Base-by-base conservation (phyloP, 2,888 invertebrate genomes). In the Phaonia tiefii region DNA sequence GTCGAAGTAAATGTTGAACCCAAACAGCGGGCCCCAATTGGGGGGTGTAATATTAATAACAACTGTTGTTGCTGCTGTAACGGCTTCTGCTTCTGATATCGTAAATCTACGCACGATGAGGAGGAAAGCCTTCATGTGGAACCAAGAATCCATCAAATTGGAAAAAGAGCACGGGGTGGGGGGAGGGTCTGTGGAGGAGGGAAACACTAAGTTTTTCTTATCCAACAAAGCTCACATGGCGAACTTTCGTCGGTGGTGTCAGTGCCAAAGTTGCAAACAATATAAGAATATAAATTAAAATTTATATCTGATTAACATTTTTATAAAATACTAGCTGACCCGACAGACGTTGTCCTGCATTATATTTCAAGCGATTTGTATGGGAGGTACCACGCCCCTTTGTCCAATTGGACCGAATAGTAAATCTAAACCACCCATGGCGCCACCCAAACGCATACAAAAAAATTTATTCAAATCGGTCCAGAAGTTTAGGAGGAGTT, bases 21-120 rank as follows among this genome's bases (percentile, higher is more conserved):
- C 37, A 66, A 63, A 71, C 77, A 66, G 66, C 75, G 71, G 66
- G 58, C 58, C 80, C 31, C 71, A 66, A 60, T 31, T 72, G 77
- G 77, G 75, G 77, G 75, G 71, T 78, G 81, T 78, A 75, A 78
- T 70, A 81, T 81, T 78, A 78, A 72, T 46, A 75, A 71, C 78
- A 67, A 78, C 80, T 81, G 75, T 67, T 76, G 75, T 60, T 77
- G 60, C 66, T 75, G 69, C 20, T 75, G 66, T 46, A 60, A 60
- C 60, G 60, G 77, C 75, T 81, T 78, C 81, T 75, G 81, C 71
- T 75, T 66, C 75, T 39, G 39, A 31, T 2, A 72, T n/a, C n/a
- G n/a, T n/a, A n/a, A n/a, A n/a, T n/a, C n/a, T n/a, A n/a, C n/a
- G n/a, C n/a, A n/a, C n/a, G 8, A 31, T 31, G 31, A 31, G 31